phyloP scores from a whole-genome alignment of 2,113 vertebrate species.

The Anarhynchus alexandrinus region DNA sequence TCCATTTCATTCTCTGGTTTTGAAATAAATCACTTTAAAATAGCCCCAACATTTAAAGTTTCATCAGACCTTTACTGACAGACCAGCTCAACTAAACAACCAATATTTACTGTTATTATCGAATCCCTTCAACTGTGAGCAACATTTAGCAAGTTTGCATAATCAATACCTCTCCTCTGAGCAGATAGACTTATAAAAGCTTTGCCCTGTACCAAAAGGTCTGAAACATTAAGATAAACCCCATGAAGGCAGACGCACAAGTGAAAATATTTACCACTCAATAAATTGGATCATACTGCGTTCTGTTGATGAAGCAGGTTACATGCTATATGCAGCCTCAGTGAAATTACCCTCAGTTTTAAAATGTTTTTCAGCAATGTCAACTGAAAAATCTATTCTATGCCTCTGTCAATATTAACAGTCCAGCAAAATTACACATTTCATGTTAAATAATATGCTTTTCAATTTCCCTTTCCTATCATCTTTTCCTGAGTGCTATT shows the following conservation, averaged over 20 bases:
- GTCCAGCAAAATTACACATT: background rate
- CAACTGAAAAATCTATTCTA: background rate
- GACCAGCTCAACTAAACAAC: background rate
- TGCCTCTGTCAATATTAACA: background rate
- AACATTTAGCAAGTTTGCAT: conserved; percentile 38
- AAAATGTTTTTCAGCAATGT: background rate
- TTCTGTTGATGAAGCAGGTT: background rate
- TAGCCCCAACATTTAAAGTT: background rate
- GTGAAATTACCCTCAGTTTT: background rate
- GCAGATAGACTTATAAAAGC: background rate
- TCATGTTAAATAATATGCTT: background rate
- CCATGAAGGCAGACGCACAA: background rate
- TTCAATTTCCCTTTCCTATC: background rate
- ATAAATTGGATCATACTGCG: background rate
- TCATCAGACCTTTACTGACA: conserved; percentile 8
- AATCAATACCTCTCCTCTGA: conserved; percentile 31
- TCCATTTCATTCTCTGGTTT: background rate
- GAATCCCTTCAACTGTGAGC: background rate
- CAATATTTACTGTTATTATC: background rate
- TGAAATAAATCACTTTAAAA: conserved; percentile 11
- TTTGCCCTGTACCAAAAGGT: background rate
- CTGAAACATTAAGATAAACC: conserved; percentile 1
- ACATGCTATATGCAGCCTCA: background rate
- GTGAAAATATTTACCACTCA: conserved; percentile 50
- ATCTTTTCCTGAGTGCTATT: background rate